Base-by-base conservation (phyloP, 2,888 invertebrate species). In the Teleiodes luculella region DNA sequence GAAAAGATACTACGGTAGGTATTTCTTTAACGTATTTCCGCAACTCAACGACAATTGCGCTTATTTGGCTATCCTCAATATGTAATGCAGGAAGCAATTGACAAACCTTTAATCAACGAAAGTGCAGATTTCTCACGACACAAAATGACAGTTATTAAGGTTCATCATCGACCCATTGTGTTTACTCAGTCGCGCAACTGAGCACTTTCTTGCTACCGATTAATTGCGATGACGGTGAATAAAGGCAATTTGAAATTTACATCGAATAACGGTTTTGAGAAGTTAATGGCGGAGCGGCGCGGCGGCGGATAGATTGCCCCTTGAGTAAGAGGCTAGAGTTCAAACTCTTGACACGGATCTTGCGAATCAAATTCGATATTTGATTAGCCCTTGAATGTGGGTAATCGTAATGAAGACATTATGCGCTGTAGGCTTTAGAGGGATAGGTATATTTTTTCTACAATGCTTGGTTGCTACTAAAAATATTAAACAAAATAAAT, bases 101-200 rank as follows among this genome's bases (percentile, higher is more conserved):
- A 1, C 13, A 30, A 35, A 39, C 49, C 47, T 36, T 52, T 46
- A 52, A 53, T 59, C 55, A 50, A 62, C 62, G 57, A 62, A 66
- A 56, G 52, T 51, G 54, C 33, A 54, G 64, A 61, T 63, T 64
- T 66, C 62, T 61, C 63, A 59, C 58, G 61, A 60, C 54, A 39
- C 50, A 58, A 67, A 77, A 80, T 76, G 60, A 69, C 72, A 62
- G 72, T 68, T 70, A 78, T 79, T 77, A 74, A 59, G 49, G 55
- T 24, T 47, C 58, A 64, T 63, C 61, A 62, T 24, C 41, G 48
- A 48, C 54, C 55, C 59, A 75, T 73, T 73, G 66, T 72, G 58
- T 68, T 63, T 65, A 66, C 68, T 66, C 66, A 63, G 61, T 47
- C 41, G 41, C 48, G 57, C 28, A n/a, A 49, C 49, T 37, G 58